phyloP scores from a whole-genome alignment of 2,113 vertebrate genomes.

The Ailuropoda melanoleuca region DNA sequence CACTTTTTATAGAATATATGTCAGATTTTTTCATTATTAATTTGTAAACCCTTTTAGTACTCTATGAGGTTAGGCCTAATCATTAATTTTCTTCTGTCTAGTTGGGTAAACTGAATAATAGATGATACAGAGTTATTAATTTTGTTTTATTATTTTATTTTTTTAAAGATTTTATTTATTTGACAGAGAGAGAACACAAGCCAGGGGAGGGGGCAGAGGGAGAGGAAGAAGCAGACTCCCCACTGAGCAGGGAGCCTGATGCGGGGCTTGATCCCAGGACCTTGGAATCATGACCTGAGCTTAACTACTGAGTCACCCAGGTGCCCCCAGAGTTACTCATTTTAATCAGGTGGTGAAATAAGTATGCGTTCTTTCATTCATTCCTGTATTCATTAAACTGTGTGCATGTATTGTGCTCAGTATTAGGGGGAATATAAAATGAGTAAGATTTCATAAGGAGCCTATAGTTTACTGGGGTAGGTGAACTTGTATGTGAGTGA shows the following conservation, averaged over 20 bases:
- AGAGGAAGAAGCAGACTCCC: not conserved
- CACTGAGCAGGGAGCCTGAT: too few species aligned
- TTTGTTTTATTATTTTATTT: not conserved
- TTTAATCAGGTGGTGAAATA: constrained; percentile 33
- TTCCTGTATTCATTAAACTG: not conserved
- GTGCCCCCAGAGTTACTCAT: not conserved
- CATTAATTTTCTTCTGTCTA: constrained; percentile 41
- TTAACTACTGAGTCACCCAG: not conserved
- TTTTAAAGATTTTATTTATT: not conserved
- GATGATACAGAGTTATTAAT: constrained; percentile 1
- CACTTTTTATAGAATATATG: constrained; percentile 3
- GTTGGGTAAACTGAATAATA: constrained; percentile 1
- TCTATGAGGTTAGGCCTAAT: not conserved
- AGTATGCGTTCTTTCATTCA: not conserved
- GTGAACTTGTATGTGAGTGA: not conserved
- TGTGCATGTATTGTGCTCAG: not conserved
- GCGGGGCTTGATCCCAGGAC: not conserved
- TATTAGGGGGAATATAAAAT: not conserved
- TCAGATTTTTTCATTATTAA: constrained; percentile 23
- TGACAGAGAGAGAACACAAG: not conserved
- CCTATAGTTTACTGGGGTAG: not conserved
- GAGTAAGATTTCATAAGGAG: constrained; percentile 2
- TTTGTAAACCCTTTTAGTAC: constrained; percentile 35
- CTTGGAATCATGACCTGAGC: not conserved
- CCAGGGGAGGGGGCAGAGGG: too few species aligned